Evolutionary conservation across 1,140 invertebrate species (phyloP).

Genomic region (Periplaneta americana): DNA sequence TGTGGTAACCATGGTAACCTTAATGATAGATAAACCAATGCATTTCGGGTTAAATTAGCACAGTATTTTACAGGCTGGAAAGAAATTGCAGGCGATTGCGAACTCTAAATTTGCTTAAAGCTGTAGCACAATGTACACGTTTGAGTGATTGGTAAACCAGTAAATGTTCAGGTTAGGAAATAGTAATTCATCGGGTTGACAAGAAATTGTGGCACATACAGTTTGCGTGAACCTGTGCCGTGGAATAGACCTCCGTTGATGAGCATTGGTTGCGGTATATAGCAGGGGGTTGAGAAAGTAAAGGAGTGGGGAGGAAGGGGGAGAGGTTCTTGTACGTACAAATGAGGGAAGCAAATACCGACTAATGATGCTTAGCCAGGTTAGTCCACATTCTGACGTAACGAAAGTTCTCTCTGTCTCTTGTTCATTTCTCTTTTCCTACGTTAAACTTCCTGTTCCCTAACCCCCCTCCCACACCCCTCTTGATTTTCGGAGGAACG

Average conservation of each 20-base stretch:
- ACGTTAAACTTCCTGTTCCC: not conserved
- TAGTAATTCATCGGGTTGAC: no score
- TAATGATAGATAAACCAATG: no score
- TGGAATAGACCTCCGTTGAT: not conserved
- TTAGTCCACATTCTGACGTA: conserved; percentile 14
- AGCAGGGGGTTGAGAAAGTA: not conserved
- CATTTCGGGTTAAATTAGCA: no score
- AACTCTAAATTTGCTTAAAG: no score
- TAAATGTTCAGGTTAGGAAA: no score
- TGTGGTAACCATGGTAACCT: no score
- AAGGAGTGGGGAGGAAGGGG: not conserved
- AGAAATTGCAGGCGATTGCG: no score
- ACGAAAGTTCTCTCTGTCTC: conserved; percentile 2
- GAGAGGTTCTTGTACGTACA: conserved; percentile 9
- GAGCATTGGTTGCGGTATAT: not conserved
- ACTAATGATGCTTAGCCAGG: conserved; percentile 17
- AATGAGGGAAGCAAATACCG: conserved; percentile 16
- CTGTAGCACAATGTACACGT: no score
- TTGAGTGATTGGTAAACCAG: no score
- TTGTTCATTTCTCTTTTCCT: conserved; percentile 1
- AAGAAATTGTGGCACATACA: not conserved
- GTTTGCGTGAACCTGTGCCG: not conserved
- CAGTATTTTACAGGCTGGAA: no score
- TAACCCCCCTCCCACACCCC: not conserved
- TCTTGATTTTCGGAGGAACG: not conserved